phyloP scores from a whole-genome alignment of 1,140 invertebrate genomes.

The Pseudomyrmex gracilis region DNA sequence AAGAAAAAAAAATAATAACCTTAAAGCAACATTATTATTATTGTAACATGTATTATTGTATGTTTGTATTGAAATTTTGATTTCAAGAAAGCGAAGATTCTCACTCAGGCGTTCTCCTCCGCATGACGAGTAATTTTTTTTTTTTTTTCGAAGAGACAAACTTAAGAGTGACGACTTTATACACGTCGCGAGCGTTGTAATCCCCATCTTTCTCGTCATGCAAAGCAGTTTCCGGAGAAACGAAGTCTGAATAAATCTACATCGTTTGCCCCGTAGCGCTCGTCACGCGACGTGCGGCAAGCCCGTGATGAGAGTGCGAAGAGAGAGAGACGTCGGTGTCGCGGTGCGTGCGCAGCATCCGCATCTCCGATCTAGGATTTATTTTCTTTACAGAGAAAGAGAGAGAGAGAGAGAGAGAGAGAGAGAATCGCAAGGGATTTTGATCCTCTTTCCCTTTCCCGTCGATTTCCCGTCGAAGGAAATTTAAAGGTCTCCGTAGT shows the following conservation, averaged over 20 bases:
- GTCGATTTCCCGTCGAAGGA: not conserved
- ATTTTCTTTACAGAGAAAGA: slow-evolving; percentile 36
- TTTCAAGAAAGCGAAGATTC: not conserved
- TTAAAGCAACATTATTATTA: not conserved
- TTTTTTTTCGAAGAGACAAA: not conserved
- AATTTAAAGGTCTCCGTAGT: slow-evolving; percentile 24
- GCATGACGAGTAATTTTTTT: not conserved
- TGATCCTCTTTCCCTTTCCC: not conserved
- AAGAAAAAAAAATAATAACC: no score
- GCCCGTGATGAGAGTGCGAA: not conserved
- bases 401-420: no score
- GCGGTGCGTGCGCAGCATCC: slow-evolving; percentile 6
- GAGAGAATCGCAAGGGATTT: not conserved
- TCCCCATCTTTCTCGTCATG: slow-evolving; percentile 16
- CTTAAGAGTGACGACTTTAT: slow-evolving; percentile 20
- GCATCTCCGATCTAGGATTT: slow-evolving; percentile 22
- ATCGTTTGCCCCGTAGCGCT: slow-evolving; percentile 1
- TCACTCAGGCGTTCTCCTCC: no score
- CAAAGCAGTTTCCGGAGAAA: slow-evolving; percentile 12
- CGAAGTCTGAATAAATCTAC: slow-evolving; percentile 41
- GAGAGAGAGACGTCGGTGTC: not conserved
- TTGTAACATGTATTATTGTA: no score
- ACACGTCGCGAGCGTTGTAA: not conserved
- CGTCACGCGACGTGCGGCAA: slow-evolving; percentile 22
- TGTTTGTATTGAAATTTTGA: not conserved